phyloP scores from a whole-genome alignment of 2,113 vertebrate genomes.

The Labeo rohita region DNA sequence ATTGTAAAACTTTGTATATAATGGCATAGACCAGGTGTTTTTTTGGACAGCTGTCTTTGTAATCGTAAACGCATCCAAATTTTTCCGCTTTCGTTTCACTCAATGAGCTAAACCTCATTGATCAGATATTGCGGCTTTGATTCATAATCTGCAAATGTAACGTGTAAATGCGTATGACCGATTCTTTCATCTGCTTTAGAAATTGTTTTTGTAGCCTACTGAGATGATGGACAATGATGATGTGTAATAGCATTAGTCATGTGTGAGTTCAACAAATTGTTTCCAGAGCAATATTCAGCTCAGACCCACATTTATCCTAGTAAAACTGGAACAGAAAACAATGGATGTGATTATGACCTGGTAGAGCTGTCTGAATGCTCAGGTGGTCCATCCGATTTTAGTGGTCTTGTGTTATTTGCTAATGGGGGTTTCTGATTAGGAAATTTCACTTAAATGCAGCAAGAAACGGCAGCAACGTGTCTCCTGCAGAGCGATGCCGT shows the following conservation, averaged over 20 bases:
- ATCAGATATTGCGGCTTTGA: not conserved
- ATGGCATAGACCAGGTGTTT: not conserved
- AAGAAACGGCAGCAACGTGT: slow-evolving; percentile 18
- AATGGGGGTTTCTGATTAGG: not conserved
- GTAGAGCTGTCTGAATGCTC: not conserved
- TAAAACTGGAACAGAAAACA: slow-evolving; percentile 30
- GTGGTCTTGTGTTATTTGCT: not conserved
- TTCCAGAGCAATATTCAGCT: slow-evolving; percentile 50
- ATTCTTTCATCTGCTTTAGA: not conserved
- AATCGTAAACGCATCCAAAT: not conserved
- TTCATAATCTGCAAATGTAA: not conserved
- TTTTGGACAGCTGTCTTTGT: not conserved
- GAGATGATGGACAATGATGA: slow-evolving; percentile 15
- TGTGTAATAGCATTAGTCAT: slow-evolving; percentile 36
- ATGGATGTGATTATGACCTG: slow-evolving; percentile 37
- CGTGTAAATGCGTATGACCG: not conserved
- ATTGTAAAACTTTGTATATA: not conserved
- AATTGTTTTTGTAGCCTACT: slow-evolving; percentile 10
- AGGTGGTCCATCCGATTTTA: slow-evolving; percentile 1
- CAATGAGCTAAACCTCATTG: not conserved
- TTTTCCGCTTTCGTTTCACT: not conserved
- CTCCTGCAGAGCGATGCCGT: slow-evolving; percentile 20
- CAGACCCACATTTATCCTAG: slow-evolving; percentile 38
- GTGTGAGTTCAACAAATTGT: slow-evolving; percentile 49
- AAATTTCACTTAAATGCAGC: not conserved